These are phyloP conservation scores for Helogale parvula DNA, from an alignment of 2,113 vertebrate genomes.

Conservation along the genomic window DNA sequence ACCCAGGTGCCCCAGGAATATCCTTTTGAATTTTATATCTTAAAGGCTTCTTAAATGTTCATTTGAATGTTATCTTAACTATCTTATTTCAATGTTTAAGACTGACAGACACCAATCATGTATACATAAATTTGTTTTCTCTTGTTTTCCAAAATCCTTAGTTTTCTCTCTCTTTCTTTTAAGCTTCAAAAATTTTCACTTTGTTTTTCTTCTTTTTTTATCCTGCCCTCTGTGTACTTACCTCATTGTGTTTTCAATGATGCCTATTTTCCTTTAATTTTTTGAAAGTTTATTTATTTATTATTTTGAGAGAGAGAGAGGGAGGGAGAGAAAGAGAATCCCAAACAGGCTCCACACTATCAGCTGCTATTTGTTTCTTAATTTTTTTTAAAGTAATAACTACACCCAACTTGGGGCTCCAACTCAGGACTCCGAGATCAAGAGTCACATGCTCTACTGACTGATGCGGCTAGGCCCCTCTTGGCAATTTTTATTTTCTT, in stretches of 20 bases:
- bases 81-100: not conserved
- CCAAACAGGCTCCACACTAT: too few species aligned
- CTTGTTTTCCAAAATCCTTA: not conserved
- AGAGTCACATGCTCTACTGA: not conserved
- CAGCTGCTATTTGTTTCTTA: not conserved
- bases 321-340: too few species aligned
- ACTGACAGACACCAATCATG: not conserved
- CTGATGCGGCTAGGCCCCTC: not conserved
- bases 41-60: conserved; percentile 31
- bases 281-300: too few species aligned
- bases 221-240: not conserved
- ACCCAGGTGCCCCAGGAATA: not conserved
- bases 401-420: not conserved
- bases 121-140: not conserved
- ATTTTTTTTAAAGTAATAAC: not conserved
- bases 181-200: not conserved
- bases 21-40: conserved; percentile 14
- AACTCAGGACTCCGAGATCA: not conserved
- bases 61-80: not conserved
- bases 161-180: not conserved
- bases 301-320: too few species aligned
- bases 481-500: not conserved
- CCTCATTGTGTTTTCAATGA: not conserved
- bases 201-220: not conserved
- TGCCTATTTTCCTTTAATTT: not conserved